A percentile compares a stretch with the other conserved stretches of the same genome.
These are phyloP conservation scores for Glaucopsyche alexis DNA, from an alignment of 2,888 invertebrate genomes.

Conservation along the genomic window DNA sequence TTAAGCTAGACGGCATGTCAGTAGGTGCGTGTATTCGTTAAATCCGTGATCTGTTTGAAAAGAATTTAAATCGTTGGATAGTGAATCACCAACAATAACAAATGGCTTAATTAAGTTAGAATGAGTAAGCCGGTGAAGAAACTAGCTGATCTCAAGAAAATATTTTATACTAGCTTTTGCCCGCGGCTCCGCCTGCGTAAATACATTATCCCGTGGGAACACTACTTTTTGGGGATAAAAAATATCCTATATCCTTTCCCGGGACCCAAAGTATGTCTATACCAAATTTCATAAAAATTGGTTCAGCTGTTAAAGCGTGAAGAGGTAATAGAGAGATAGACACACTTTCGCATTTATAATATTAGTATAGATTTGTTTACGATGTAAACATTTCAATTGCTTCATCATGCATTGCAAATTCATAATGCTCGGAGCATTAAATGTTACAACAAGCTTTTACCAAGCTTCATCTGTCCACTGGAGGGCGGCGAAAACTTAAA, in stretches of 20 bases:
- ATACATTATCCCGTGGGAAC: no score
- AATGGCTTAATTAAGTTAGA: neutral
- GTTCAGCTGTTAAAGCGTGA: no score
- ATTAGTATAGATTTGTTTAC: no score
- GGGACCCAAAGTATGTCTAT: no score
- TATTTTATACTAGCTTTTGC: no score
- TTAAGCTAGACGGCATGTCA: no score
- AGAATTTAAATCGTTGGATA: neutral
- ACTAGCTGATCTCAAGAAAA: neutral
- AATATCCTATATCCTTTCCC: no score
- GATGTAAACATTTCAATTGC: neutral
- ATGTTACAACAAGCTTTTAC: slow-evolving; percentile 13
- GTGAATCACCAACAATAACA: neutral
- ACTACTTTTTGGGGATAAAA: no score
- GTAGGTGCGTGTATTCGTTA: neutral
- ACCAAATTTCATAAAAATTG: no score
- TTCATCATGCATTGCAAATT: neutral
- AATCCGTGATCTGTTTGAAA: neutral
- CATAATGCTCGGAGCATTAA: slow-evolving; percentile 12
- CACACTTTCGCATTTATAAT: no score
- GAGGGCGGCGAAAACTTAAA: slow-evolving; percentile 20
- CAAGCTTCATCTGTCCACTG: slow-evolving; percentile 10
- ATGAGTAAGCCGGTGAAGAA: neutral
- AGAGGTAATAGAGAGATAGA: no score
- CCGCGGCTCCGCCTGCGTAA: no score